Percentiles rank a stretch among this genome's conserved stretches.
These are phyloP conservation scores for Rhabdomys dilectus DNA, from an alignment of 2,113 vertebrate genomes.

Conservation along the genomic window DNA sequence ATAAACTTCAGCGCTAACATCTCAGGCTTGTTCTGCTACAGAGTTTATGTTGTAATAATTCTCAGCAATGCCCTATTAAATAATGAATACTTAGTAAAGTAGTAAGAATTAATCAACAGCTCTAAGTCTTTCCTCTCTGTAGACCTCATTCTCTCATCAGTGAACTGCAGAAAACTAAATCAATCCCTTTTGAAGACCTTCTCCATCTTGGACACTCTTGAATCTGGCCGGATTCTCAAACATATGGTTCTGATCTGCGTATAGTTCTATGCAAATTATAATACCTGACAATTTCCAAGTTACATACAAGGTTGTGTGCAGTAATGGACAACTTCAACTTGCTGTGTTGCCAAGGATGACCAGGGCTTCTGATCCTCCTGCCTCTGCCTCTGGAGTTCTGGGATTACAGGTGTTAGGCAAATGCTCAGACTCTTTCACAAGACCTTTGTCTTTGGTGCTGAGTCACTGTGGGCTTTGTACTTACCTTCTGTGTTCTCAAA, in stretches of 20 bases:
- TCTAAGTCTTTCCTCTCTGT: background rate
- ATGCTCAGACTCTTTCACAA: background rate
- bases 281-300: background rate
- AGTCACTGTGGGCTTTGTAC: background rate
- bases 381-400: background rate
- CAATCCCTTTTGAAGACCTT: background rate
- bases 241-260: background rate
- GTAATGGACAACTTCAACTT: background rate
- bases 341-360: background rate
- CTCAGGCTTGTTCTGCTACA: slow-evolving; percentile 9
- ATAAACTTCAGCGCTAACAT: background rate
- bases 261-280: background rate
- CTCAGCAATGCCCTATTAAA: background rate
- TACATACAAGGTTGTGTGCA: background rate
- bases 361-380: background rate
- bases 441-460: background rate
- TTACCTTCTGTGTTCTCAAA: too few species aligned
- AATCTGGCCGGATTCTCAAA: slow-evolving; percentile 9
- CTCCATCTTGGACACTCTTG: background rate
- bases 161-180: slow-evolving; percentile 3
- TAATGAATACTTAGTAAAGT: slow-evolving; percentile 39
- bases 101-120: background rate
- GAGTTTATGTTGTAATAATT: slow-evolving; percentile 30
- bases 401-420: background rate
- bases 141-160: background rate